Conservation (phyloP, 1,140 invertebrate genomes). For the Dufourea novaeangliae region DNA sequence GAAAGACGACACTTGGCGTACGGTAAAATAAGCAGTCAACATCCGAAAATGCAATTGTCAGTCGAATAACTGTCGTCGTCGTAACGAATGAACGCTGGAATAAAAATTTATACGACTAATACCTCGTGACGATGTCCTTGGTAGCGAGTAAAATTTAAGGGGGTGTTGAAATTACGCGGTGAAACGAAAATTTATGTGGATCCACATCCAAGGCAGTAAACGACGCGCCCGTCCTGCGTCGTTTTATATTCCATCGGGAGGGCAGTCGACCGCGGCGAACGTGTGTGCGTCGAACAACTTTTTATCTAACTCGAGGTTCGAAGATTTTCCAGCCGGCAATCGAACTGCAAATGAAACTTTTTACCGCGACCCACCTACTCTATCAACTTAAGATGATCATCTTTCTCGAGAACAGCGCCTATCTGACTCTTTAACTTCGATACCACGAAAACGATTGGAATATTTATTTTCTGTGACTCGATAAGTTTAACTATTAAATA, state of each 20-base stretch:
- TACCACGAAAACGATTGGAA: too few relatives aligned
- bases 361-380: background rate
- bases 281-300: background rate
- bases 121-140: background rate
- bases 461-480: too few relatives aligned
- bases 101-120: slow-evolving; percentile 27
- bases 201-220: background rate
- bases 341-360: background rate
- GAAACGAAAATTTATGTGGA: background rate
- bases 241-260: background rate
- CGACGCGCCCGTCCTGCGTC: background rate
- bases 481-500: too few relatives aligned
- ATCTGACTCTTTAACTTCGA: background rate
- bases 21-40: background rate
- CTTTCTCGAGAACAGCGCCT: background rate
- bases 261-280: background rate
- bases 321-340: background rate
- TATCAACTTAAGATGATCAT: background rate
- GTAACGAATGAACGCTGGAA: background rate
- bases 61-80: background rate
- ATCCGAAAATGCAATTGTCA: background rate
- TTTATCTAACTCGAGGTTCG: background rate
- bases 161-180: background rate
- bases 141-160: slow-evolving; percentile 9
- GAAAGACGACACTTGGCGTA: background rate